Base-by-base conservation (phyloP, 2,113 vertebrate genomes). In the Myrmophylax atrothorax region DNA sequence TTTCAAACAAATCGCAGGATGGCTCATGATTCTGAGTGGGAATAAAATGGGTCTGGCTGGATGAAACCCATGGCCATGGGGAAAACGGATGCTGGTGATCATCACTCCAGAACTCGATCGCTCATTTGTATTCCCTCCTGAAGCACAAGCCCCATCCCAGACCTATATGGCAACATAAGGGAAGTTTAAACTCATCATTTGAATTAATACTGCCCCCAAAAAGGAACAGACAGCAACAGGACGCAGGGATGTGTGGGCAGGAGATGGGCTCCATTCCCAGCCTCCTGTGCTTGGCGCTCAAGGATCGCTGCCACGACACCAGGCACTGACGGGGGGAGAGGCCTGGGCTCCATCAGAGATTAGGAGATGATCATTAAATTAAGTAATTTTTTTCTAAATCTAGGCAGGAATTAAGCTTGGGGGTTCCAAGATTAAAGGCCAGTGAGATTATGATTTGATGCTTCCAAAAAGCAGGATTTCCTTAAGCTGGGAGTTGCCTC, bases 351-450 rank as follows among this genome's bases (percentile, higher is more conserved):
- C 33, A 33, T 17, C 0, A 62, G 63, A 81, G 84, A 93, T 85
- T 83, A 95, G 7, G 33, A 73, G 40, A 76, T 68, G 33, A 59
- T 29, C 56, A 67, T 76, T 64, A 80, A 11, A 22, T 73, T 66
- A 58, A 72, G 66, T 55, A 0, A 2, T 38, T 72, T 50, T 42
- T 68, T 16, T 5, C 59, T 73, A 90, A 90, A 92, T 77, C 67
- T 58, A 89, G 46, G 10, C 38, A 70, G 67, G 80, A 94, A 83
- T 90, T 93, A 88, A 91, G 7, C 2, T 74, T 13, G 3, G 80
- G 59, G 12, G 37, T 93, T 96, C 56, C 50, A 68, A 89, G 94
- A 90, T 94, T 92, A 86, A 95, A 77, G 55, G 50, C 49, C 64
- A 86, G 59, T 44, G 80, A 82, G 83, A 93, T 96, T 93, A 95